Percentiles rank a stretch among this genome's conserved stretches.
phyloP scores from a whole-genome alignment of 2,797 vertebrate species.

The Paratrypauchen microcephalus region DNA sequence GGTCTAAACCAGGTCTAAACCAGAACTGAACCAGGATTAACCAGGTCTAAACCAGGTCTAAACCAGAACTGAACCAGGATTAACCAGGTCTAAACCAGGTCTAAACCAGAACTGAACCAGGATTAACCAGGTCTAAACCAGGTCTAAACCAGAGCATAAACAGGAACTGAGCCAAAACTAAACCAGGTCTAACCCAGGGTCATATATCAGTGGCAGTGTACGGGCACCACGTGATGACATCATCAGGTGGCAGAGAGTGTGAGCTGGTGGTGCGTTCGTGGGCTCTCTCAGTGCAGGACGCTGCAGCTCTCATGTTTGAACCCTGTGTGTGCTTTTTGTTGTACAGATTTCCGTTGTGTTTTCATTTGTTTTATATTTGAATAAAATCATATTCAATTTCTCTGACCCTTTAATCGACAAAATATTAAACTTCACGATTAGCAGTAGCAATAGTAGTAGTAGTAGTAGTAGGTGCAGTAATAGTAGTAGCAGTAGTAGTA shows the following conservation, averaged over 20 bases:
- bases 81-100: background rate
- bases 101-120: background rate
- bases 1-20: too few species aligned
- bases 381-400: background rate
- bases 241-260: too few species aligned
- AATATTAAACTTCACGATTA: too few species aligned
- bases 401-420: too few species aligned
- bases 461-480: too few species aligned
- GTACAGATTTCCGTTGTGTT: background rate
- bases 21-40: too few species aligned
- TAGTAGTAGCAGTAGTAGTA: too few species aligned
- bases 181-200: background rate
- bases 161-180: background rate
- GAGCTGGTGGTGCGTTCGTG: too few species aligned
- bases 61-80: background rate
- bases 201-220: too few species aligned
- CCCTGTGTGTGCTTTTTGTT: background rate
- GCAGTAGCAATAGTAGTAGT: too few species aligned
- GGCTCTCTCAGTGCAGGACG: background rate
- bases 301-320: background rate
- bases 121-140: background rate
- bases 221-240: too few species aligned
- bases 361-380: background rate
- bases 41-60: too few species aligned
- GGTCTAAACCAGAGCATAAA: background rate